Evolutionary conservation across 1,140 invertebrate genomes (phyloP), one percentile per base, ranked within the genome.

Genomic region (Drosophila leontia): DNA sequence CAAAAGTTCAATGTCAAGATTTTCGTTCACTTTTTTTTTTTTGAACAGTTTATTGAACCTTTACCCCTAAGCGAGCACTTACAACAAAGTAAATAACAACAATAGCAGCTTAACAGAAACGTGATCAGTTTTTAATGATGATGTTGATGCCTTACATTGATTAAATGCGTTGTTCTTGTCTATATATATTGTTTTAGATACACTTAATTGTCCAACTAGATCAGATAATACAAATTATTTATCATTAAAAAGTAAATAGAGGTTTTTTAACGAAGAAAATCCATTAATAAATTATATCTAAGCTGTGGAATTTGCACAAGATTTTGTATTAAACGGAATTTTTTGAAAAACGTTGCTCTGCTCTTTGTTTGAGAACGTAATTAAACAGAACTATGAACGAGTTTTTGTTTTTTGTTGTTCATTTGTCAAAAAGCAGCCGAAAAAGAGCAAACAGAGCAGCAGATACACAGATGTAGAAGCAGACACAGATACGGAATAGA

Each of bases 321-420:
- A n/a, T 32, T 29, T n/a, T 12, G 17, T 17, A 7, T 58, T 34
- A 47, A 62, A 57, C 32, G 9, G n/a, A 17, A 41, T 69, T 35
- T 57, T 23, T 7, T 39, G 35, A 51, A 53, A 57, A 53, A 15
- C 34, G 17, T 55, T 58, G 62, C 59, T 67, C 15, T 37, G 57
- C 57, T 29, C 37, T 62, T 45, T 42, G 58, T 63, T 60, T 57
- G 71, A 80, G 71, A 83, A 83, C 75, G 64, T 69, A 80, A 84
- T 84, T 84, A 84, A 84, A 51, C 56, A 78, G 44, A 85, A 78
- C 82, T 85, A 78, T 61, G 78, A 85, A 81, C 78, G 77, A 84
- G 41, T 59, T 61, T 51, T 32, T 35, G 12, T 13, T 32, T 51
- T 17, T 34, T 19, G 12, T 35, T 53, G 1, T 61, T 50, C 19